These are phyloP conservation scores for Patella depressa DNA, from an alignment of 2,888 invertebrate genomes.

Conservation along the genomic window DNA sequence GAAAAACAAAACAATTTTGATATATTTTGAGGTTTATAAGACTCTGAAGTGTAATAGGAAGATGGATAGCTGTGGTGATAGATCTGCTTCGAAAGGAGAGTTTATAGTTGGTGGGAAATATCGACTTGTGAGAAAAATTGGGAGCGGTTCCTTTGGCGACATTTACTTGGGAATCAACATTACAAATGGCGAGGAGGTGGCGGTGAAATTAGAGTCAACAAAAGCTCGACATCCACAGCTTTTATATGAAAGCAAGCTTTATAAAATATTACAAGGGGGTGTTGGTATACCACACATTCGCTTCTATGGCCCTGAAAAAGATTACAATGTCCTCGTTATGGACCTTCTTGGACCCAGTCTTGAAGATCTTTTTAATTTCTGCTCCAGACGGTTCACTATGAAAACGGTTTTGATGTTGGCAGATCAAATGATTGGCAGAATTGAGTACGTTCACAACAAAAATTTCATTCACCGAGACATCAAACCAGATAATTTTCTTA, in stretches of 20 bases:
- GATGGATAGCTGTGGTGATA: conserved; percentile 46
- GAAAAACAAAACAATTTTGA: conserved; percentile 32
- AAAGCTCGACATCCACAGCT: conserved; percentile 75
- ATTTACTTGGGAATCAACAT: conserved; percentile 72
- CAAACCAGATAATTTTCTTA: conserved; percentile 76
- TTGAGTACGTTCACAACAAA: conserved; percentile 98
- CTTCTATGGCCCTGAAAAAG: conserved; percentile 84
- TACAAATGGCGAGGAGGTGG: conserved; percentile 73
- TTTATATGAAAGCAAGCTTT: conserved; percentile 75
- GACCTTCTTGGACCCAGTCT: conserved; percentile 83
- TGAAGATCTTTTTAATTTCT: conserved; percentile 92
- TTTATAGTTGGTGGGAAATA: conserved; percentile 70
- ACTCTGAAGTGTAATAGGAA: conserved; percentile 15
- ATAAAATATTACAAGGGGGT: conserved; percentile 74
- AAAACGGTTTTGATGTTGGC: conserved; percentile 99
- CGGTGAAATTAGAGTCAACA: conserved; percentile 74
- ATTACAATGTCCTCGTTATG: conserved; percentile 99
- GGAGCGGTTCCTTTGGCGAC: conserved; percentile 72
- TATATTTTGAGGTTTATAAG: conserved; percentile 12
- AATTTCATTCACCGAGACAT: conserved; percentile 94
- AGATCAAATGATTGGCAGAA: conserved; percentile 84
- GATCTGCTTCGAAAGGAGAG: conserved; percentile 54
- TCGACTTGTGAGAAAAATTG: conserved; percentile 70
- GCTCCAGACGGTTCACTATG: conserved; percentile 98
- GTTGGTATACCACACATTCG: conserved; percentile 71